Conservation (phyloP, 2,113 vertebrate species). For the Carassius auratus region DNA sequence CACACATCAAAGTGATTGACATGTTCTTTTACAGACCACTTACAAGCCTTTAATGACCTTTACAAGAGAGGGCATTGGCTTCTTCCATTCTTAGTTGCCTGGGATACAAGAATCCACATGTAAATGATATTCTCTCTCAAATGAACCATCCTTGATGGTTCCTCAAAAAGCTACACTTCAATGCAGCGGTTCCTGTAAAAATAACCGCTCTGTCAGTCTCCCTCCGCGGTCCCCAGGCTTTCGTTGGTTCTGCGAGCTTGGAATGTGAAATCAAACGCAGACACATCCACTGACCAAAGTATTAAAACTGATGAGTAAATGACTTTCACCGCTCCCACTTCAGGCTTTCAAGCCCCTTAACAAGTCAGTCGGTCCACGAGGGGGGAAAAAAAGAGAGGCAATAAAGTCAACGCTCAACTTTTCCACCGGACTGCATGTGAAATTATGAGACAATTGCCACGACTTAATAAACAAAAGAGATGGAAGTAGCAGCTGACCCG, state of each 20-base stretch:
- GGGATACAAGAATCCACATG: slow-evolving; percentile 42
- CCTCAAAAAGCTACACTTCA: slow-evolving; percentile 62
- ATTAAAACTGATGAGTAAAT: slow-evolving; percentile 68
- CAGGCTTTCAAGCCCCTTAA: slow-evolving; percentile 65
- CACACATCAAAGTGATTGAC: slow-evolving; percentile 66
- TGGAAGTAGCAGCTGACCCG: slow-evolving; percentile 70
- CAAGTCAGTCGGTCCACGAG: slow-evolving; percentile 62
- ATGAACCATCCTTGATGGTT: slow-evolving; percentile 62
- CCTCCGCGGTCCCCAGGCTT: slow-evolving; percentile 63
- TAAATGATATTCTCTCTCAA: slow-evolving; percentile 52
- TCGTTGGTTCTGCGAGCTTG: slow-evolving; percentile 66
- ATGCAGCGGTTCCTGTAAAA: slow-evolving; percentile 66
- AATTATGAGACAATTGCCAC: slow-evolving; percentile 70
- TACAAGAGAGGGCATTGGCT: slow-evolving; percentile 49
- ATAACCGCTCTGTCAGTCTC: slow-evolving; percentile 65
- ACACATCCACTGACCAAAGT: slow-evolving; percentile 66
- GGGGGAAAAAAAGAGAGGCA: slow-evolving; percentile 56
- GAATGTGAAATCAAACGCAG: slow-evolving; percentile 71
- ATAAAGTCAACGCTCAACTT: slow-evolving; percentile 73
- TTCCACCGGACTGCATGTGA: slow-evolving; percentile 68
- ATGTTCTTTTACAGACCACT: slow-evolving; percentile 59
- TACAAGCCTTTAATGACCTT: slow-evolving; percentile 65
- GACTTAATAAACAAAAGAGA: slow-evolving; percentile 72
- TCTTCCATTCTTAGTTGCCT: slow-evolving; percentile 49
- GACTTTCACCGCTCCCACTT: slow-evolving; percentile 62